These are phyloP conservation scores for Orchesella flavescens DNA, from an alignment of 2,888 invertebrate species.

Conservation along the genomic window DNA sequence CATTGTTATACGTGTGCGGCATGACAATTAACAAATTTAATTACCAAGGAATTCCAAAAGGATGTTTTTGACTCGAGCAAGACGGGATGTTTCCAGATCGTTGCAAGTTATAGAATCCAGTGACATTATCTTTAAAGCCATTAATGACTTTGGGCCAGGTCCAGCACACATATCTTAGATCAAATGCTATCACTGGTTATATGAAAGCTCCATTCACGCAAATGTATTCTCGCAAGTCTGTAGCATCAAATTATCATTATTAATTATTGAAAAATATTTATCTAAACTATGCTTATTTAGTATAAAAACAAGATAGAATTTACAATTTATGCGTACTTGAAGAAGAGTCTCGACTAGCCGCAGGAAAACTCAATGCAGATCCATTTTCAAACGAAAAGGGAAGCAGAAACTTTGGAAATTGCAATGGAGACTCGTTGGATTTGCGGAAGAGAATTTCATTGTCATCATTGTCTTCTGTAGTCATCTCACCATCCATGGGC, in stretches of 20 bases:
- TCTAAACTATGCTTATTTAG: not conserved
- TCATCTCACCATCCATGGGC: constrained; percentile 58
- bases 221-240: constrained; percentile 73
- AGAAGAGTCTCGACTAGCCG: constrained; percentile 80
- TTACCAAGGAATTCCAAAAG: constrained; percentile 68
- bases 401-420: constrained; percentile 84
- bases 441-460: constrained; percentile 39
- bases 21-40: too few species aligned
- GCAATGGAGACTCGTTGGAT: constrained; percentile 74
- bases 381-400: constrained; percentile 84
- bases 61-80: constrained; percentile 61
- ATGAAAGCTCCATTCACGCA: constrained; percentile 90
- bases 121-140: constrained; percentile 87
- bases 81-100: constrained; percentile 65
- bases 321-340: constrained; percentile 74
- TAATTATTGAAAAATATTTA: not conserved
- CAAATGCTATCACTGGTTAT: constrained; percentile 89
- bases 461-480: not conserved
- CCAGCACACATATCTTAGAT: constrained; percentile 93
- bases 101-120: constrained; percentile 75
- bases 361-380: constrained; percentile 82
- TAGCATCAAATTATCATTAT: not conserved
- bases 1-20: too few species aligned
- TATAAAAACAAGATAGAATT: too few species aligned
- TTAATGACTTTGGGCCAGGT: constrained; percentile 94